Percentiles rank a stretch among this genome's conserved stretches.
These are phyloP conservation scores for Dicranocentrus wangi DNA, from an alignment of 2,888 invertebrate species.

Conservation along the genomic window DNA sequence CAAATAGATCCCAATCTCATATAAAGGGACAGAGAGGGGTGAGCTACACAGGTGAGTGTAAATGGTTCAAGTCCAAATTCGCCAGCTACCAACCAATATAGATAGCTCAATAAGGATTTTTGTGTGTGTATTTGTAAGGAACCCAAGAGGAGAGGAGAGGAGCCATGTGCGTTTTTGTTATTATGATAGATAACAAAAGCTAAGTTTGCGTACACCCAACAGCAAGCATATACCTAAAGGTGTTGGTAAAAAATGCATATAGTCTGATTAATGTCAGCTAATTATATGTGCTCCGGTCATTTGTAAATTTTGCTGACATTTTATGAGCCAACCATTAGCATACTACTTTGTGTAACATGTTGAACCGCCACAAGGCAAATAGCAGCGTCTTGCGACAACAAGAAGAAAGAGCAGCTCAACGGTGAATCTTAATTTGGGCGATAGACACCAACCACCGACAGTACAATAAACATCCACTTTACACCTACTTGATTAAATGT, in stretches of 20 bases:
- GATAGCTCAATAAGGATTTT: slow-evolving; percentile 2
- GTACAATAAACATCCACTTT: slow-evolving; percentile 41
- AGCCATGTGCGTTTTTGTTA: too few species aligned
- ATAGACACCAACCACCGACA: too few species aligned
- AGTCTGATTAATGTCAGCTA: slow-evolving; percentile 47
- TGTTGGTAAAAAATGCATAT: too few species aligned
- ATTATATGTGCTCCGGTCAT: slow-evolving; percentile 32
- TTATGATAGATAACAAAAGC: too few species aligned
- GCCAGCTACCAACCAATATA: neutral
- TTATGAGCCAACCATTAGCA: neutral
- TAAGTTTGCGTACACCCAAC: too few species aligned
- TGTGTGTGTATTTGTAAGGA: neutral
- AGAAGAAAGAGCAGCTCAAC: too few species aligned
- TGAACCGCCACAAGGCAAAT: slow-evolving; percentile 42
- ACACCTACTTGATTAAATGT: slow-evolving; percentile 28
- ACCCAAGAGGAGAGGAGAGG: neutral
- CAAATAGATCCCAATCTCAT: neutral
- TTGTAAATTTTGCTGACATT: slow-evolving; percentile 31
- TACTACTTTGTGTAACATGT: neutral
- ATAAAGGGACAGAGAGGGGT: slow-evolving; percentile 5
- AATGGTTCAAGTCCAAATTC: slow-evolving; percentile 19
- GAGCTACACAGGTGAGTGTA: too few species aligned
- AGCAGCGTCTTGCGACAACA: slow-evolving; percentile 19
- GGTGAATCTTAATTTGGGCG: too few species aligned
- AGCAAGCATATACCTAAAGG: too few species aligned